Evolutionary conservation across 92 coral and sea anemone species (phyloP).

Genomic region (Parazoanthus darwini): DNA sequence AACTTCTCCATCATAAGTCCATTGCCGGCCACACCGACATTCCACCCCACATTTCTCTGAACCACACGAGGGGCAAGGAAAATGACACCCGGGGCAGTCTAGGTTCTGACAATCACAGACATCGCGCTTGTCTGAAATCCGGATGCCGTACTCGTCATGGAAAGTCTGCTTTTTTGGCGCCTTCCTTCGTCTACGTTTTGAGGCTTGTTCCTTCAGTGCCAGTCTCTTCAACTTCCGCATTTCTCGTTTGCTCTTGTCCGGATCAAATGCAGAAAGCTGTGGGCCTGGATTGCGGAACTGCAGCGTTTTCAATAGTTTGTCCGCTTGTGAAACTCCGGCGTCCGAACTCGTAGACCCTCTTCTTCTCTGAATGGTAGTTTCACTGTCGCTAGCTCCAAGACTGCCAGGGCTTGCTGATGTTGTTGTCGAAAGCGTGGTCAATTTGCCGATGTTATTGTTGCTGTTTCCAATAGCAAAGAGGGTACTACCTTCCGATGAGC

Average conservation of each 20-base stretch:
- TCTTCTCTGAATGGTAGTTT: constrained; percentile 16
- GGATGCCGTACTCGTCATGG: constrained; percentile 84
- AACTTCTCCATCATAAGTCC: constrained; percentile 85
- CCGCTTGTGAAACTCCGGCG: constrained; percentile 59
- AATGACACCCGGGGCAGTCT: constrained; percentile 95
- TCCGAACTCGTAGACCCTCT: constrained; percentile 71
- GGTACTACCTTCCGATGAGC: constrained; percentile 6
- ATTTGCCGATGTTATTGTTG: neutral
- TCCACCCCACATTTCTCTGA: constrained; percentile 98
- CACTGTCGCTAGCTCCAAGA: constrained; percentile 23
- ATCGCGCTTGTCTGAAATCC: constrained; percentile 81
- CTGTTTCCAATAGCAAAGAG: neutral
- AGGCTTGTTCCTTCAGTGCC: constrained; percentile 42
- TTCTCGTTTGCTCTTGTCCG: constrained; percentile 92
- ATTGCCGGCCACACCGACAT: constrained; percentile 87
- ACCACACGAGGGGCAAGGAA: constrained; percentile 93
- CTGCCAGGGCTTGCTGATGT: neutral
- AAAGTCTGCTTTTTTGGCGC: constrained; percentile 52
- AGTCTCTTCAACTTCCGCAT: constrained; percentile 83
- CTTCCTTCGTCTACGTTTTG: constrained; percentile 51
- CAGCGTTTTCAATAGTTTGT: constrained; percentile 79
- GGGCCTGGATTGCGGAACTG: constrained; percentile 96
- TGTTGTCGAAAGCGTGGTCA: neutral
- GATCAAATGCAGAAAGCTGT: constrained; percentile 79
- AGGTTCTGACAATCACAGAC: constrained; percentile 93